A percentile compares a stretch with the other conserved stretches of the same genome.
These are phyloP conservation scores for Vombatus ursinus DNA, from an alignment of 2,113 vertebrate genomes.

Conservation along the genomic window DNA sequence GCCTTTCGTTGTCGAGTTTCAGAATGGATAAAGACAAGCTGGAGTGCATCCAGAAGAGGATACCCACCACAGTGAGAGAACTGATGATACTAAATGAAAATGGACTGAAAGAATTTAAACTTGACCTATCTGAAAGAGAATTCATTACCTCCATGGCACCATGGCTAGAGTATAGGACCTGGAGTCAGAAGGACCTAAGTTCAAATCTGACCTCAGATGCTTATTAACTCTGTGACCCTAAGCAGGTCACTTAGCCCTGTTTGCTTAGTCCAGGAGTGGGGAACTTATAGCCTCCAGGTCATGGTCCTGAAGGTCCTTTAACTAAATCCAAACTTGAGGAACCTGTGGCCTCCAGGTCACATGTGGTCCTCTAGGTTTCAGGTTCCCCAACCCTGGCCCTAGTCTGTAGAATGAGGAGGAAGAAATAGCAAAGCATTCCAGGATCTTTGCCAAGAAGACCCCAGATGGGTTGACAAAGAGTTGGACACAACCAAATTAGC, in stretches of 20 bases:
- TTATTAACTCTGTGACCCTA: neutral
- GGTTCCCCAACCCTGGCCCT: no score
- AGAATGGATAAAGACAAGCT: neutral
- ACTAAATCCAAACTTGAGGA: no score
- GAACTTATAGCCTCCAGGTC: no score
- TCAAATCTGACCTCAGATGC: neutral
- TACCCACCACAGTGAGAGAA: neutral
- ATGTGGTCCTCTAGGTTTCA: no score
- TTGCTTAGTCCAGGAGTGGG: neutral
- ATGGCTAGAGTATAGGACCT: neutral
- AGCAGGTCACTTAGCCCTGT: neutral
- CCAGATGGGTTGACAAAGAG: no score
- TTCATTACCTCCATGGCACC: neutral
- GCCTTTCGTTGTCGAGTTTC: neutral
- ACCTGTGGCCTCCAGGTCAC: no score
- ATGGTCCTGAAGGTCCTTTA: no score
- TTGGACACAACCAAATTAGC: neutral
- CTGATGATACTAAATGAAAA: neutral
- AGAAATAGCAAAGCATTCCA: neutral
- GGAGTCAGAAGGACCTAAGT: neutral
- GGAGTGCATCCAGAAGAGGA: neutral
- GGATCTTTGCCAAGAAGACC: no score
- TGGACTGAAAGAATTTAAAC: neutral
- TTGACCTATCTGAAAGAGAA: neutral
- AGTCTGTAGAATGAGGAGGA: neutral